Percentiles rank a stretch among this genome's conserved stretches.
These are phyloP conservation scores for Germaria angustata DNA, from an alignment of 2,888 invertebrate genomes.

Conservation along the genomic window DNA sequence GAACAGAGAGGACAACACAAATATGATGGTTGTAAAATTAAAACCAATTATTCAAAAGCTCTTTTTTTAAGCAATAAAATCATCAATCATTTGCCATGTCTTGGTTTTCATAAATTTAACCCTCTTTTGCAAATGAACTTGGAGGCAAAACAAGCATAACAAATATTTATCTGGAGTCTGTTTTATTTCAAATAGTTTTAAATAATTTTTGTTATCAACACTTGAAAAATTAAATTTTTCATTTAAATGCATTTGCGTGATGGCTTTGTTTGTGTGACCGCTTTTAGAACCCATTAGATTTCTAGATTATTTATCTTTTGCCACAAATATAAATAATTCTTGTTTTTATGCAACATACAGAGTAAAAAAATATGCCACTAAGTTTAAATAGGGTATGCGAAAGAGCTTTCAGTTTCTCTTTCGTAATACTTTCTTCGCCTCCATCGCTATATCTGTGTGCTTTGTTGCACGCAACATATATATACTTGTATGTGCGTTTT, in stretches of 20 bases:
- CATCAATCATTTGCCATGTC: conserved; percentile 43
- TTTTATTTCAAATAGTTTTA: background rate
- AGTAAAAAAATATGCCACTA: conserved; percentile 36
- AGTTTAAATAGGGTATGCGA: conserved; percentile 20
- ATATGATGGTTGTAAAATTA: background rate
- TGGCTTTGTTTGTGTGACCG: background rate
- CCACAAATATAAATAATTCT: conserved; percentile 44
- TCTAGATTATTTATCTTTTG: conserved; percentile 19
- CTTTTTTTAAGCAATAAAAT: background rate
- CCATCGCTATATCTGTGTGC: background rate
- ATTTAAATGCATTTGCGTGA: background rate
- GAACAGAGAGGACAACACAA: background rate
- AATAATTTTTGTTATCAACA: conserved; percentile 16
- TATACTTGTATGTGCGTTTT: background rate
- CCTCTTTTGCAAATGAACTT: background rate
- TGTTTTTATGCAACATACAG: background rate
- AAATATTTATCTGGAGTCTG: conserved; percentile 13
- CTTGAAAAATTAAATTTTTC: background rate
- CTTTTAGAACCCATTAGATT: conserved; percentile 42
- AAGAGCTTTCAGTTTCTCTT: conserved; percentile 10
- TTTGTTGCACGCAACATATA: conserved; percentile 41
- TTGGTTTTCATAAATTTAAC: conserved; percentile 14
- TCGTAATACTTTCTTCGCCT: background rate
- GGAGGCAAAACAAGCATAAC: background rate
- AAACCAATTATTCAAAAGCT: conserved; percentile 45